These are phyloP conservation scores for Syngnathus typhle DNA, from an alignment of 2,113 vertebrate genomes.

Conservation along the genomic window DNA sequence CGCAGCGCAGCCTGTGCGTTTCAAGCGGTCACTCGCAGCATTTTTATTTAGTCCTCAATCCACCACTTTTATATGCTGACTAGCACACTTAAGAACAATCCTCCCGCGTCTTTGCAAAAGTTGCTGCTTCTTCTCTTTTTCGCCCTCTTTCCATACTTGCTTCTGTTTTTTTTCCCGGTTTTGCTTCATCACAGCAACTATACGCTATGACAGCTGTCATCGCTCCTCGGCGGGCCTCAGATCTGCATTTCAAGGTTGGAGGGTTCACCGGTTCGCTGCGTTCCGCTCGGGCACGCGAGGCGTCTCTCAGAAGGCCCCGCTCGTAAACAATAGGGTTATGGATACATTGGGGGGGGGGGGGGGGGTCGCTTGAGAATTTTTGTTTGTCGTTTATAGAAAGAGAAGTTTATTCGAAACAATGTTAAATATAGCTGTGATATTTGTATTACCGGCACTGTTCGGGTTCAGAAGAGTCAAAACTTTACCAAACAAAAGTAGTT, in stretches of 20 bases:
- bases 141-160: conserved; percentile 25
- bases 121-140: conserved; percentile 61
- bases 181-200: conserved; percentile 46
- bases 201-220: conserved; percentile 71
- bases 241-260: conserved; percentile 72
- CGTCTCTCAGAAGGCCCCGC: conserved; percentile 33
- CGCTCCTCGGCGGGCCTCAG: conserved; percentile 63
- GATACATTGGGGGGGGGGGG: conserved; percentile 14
- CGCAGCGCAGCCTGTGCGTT: conserved; percentile 51
- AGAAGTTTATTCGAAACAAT: conserved; percentile 5
- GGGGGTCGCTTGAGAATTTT: conserved; percentile 1
- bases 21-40: conserved; percentile 69
- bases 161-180: conserved; percentile 14
- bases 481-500: not conserved
- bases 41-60: conserved; percentile 64
- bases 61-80: conserved; percentile 67
- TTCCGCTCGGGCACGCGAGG: conserved; percentile 58
- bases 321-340: conserved; percentile 45
- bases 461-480: not conserved
- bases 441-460: not conserved
- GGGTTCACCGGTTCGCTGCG: conserved; percentile 58
- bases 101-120: conserved; percentile 60
- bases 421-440: not conserved
- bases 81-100: conserved; percentile 50
- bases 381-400: conserved; percentile 1